Conservation (phyloP, 2,888 invertebrate genomes). For the Trachelus tabidus region DNA sequence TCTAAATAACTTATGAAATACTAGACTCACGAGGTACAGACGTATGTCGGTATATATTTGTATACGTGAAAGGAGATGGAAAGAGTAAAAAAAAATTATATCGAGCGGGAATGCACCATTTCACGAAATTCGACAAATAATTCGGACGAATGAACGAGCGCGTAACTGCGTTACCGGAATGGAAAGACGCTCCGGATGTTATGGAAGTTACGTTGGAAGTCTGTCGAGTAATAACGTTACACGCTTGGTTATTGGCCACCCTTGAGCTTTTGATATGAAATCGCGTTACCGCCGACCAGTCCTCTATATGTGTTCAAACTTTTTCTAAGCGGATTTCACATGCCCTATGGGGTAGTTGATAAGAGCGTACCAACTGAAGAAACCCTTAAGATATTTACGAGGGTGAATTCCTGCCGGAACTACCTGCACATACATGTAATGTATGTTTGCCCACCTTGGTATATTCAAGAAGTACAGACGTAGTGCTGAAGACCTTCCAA, state of each 20-base stretch:
- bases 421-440: background rate
- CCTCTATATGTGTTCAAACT: background rate
- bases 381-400: background rate
- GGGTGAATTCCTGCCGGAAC: background rate
- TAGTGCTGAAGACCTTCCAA: background rate
- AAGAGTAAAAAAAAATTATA: background rate
- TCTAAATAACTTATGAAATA: background rate
- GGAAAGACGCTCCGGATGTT: constrained; percentile 15
- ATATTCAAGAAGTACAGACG: background rate
- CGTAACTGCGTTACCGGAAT: constrained; percentile 7
- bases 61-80: background rate
- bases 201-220: constrained; percentile 9
- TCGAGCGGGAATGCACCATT: background rate
- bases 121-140: background rate
- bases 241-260: constrained; percentile 17
- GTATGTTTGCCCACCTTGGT: background rate
- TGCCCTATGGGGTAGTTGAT: background rate
- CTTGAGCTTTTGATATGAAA: constrained; percentile 20
- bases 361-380: background rate
- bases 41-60: background rate
- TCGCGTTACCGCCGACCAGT: constrained; percentile 4
- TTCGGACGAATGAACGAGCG: constrained; percentile 1
- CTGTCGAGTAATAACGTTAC: constrained; percentile 14
- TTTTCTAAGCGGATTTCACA: constrained; percentile 4
- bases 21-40: background rate